These are phyloP conservation scores for Galeopterus variegatus DNA, from an alignment of 2,113 vertebrate species.

Conservation along the genomic window DNA sequence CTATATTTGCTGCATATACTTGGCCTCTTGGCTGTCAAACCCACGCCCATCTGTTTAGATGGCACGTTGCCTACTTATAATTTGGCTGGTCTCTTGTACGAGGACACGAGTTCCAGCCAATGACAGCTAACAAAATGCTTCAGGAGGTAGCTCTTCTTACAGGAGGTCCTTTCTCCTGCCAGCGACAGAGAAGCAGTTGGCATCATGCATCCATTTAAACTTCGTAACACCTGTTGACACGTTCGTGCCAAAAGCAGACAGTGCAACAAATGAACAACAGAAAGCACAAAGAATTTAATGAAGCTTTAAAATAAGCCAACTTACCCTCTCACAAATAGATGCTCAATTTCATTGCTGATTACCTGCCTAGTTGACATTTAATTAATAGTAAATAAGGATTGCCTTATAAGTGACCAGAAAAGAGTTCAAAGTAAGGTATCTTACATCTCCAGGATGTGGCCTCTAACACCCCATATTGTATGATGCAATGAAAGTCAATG, in stretches of 20 bases:
- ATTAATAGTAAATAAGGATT: constrained; percentile 69
- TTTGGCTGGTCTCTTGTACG: constrained; percentile 54
- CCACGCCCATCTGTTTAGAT: constrained; percentile 84
- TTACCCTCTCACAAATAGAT: constrained; percentile 67
- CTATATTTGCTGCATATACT: constrained; percentile 70
- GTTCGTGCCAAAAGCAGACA: constrained; percentile 76
- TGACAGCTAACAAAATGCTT: constrained; percentile 76
- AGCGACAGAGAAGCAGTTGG: constrained; percentile 65
- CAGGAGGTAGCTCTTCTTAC: constrained; percentile 60
- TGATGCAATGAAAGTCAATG: constrained; percentile 55
- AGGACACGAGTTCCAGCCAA: constrained; percentile 62
- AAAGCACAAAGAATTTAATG: constrained; percentile 67
- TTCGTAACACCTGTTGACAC: constrained; percentile 73
- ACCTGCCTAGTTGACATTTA: constrained; percentile 68
- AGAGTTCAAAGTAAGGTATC: background rate
- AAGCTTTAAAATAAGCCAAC: constrained; percentile 63
- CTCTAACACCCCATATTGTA: constrained; percentile 37
- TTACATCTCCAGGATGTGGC: background rate
- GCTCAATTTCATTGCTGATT: constrained; percentile 60
- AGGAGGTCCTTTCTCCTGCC: constrained; percentile 40
- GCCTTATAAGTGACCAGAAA: constrained; percentile 56
- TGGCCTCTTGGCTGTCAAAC: constrained; percentile 83
- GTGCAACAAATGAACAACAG: constrained; percentile 71
- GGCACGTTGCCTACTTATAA: constrained; percentile 78
- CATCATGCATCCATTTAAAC: background rate